Conservation (phyloP, 2,113 vertebrate species). For the Edolisoma coerulescens region DNA sequence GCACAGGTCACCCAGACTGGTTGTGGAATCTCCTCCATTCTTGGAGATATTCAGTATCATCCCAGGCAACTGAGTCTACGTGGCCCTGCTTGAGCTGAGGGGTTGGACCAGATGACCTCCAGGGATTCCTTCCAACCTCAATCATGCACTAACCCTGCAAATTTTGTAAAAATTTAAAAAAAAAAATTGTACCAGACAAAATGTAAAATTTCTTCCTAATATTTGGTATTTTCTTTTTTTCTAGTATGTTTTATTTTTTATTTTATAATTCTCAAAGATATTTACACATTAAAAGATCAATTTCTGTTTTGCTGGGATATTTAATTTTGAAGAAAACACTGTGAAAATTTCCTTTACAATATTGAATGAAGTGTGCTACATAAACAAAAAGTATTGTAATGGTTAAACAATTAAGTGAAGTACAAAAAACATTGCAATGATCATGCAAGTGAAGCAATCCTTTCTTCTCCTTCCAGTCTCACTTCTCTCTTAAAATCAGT, state of each 20-base stretch:
- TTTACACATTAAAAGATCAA: not conserved
- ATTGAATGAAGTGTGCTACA: not conserved
- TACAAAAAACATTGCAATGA: not conserved
- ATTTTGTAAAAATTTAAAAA: not conserved
- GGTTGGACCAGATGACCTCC: not conserved
- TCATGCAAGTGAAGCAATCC: not conserved
- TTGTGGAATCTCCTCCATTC: not conserved
- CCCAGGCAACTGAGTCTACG: not conserved
- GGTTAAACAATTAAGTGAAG: not conserved
- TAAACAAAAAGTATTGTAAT: not conserved
- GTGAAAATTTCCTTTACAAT: not conserved
- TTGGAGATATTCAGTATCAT: not conserved
- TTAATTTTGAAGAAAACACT: not conserved
- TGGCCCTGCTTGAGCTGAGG: not conserved
- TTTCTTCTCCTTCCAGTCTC: not conserved
- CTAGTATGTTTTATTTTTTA: not conserved
- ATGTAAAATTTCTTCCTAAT: not conserved
- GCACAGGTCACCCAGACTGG: not conserved
- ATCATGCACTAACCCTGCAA: not conserved
- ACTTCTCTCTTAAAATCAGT: not conserved
- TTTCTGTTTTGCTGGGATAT: not conserved
- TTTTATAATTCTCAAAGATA: not conserved
- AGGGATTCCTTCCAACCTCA: not conserved
- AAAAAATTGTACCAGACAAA: not conserved
- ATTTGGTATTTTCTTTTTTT: not conserved